Evolutionary conservation across 2,113 vertebrate species (phyloP).

Genomic region (Syngnathus typhle): DNA sequence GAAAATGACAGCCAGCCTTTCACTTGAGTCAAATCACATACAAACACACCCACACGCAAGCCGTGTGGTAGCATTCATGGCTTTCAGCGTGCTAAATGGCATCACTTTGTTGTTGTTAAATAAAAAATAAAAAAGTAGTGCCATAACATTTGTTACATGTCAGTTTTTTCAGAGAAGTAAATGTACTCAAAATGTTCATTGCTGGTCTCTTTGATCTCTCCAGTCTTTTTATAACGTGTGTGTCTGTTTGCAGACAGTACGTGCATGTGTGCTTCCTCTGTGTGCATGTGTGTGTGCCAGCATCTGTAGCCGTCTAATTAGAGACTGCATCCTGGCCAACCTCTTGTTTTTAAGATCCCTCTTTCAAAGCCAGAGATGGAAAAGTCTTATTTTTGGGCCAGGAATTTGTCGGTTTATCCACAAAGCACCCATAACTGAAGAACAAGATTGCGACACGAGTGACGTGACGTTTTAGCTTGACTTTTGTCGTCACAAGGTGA

Average conservation of each 20-base stretch:
- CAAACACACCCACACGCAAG: constrained; percentile 42
- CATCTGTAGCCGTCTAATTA: constrained; percentile 69
- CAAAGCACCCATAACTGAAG: constrained; percentile 37
- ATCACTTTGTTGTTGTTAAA: constrained; percentile 11
- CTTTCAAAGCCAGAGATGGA: constrained; percentile 62
- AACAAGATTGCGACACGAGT: constrained; percentile 11
- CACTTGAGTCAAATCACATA: constrained; percentile 29
- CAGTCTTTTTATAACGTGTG: constrained; percentile 34
- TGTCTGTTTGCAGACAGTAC: constrained; percentile 12
- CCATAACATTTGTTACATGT: constrained; percentile 34
- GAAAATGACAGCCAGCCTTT: constrained; percentile 65
- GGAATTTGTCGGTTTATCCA: constrained; percentile 50
- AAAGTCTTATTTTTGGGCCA: constrained; percentile 62
- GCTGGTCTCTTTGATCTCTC: constrained; percentile 51
- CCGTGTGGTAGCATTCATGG: constrained; percentile 41
- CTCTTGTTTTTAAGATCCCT: constrained; percentile 68
- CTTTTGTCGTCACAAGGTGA: constrained; percentile 5
- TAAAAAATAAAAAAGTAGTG: constrained; percentile 10
- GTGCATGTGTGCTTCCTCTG: no score
- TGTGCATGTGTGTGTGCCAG: constrained; percentile 22
- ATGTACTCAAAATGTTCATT: constrained; percentile 45
- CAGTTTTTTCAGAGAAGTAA: constrained; percentile 37
- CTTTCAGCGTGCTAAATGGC: constrained; percentile 32
- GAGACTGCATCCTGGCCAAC: constrained; percentile 52
- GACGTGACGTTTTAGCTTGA: constrained; percentile 2